A percentile compares a stretch with the other conserved stretches of the same genome.
These are phyloP conservation scores for Limnothrissa miodon DNA, from an alignment of 2,113 vertebrate genomes.

Conservation along the genomic window DNA sequence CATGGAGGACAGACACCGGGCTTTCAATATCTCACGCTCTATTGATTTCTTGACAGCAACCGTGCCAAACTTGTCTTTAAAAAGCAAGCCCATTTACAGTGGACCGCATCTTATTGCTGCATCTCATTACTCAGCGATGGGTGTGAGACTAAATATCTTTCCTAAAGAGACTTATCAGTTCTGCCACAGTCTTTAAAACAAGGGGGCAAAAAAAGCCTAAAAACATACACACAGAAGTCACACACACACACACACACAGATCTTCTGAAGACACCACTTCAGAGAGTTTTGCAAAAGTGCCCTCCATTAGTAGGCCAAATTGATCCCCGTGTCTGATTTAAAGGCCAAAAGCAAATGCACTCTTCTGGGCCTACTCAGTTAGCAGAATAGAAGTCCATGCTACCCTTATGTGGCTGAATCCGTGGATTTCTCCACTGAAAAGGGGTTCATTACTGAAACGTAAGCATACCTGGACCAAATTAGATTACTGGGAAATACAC, in stretches of 20 bases:
- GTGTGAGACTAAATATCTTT: background rate
- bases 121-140: background rate
- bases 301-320: conserved; percentile 20
- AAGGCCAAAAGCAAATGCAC: background rate
- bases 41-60: background rate
- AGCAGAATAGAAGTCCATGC: background rate
- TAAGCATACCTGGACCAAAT: background rate
- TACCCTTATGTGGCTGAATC: background rate
- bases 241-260: background rate
- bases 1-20: background rate
- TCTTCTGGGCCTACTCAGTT: background rate
- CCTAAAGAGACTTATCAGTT: background rate
- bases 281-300: background rate
- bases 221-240: background rate
- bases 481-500: conserved; percentile 2
- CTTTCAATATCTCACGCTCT: conserved; percentile 3
- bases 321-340: conserved; percentile 27
- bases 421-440: background rate
- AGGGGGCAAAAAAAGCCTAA: background rate
- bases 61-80: background rate
- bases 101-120: background rate
- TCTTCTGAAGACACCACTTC: background rate
- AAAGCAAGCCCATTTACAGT: background rate
- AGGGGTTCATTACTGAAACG: background rate
- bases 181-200: background rate